These are phyloP conservation scores for Sycon ciliatum DNA, from an alignment of 37 sponge, comb jelly and placozoan genomes.

Conservation along the genomic window DNA sequence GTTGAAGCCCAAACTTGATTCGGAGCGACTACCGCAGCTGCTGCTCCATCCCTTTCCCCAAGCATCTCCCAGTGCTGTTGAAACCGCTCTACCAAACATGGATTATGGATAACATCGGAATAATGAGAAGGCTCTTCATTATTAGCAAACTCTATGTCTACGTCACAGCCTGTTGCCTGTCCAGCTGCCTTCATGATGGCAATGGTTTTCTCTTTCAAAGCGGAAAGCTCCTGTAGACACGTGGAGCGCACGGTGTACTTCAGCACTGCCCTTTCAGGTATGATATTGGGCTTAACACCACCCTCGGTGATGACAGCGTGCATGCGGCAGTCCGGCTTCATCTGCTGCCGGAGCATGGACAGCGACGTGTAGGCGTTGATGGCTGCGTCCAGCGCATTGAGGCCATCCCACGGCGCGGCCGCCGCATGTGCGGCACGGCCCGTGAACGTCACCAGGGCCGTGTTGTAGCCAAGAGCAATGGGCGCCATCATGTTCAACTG, in stretches of 20 bases:
- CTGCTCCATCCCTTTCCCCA: no score
- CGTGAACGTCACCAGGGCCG: slow-evolving; percentile 23
- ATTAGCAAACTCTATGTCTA: slow-evolving; percentile 30
- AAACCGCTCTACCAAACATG: no score
- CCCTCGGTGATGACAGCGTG: slow-evolving; percentile 75
- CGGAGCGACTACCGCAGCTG: no score
- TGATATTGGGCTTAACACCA: slow-evolving; percentile 68
- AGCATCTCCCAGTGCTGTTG: no score
- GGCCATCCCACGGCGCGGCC: slow-evolving; percentile 54
- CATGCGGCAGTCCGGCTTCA: slow-evolving; percentile 73
- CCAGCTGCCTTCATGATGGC: slow-evolving; percentile 61
- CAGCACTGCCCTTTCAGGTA: slow-evolving; percentile 45
- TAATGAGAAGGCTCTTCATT: background rate
- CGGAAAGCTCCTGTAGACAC: slow-evolving; percentile 27
- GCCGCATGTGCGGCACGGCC: slow-evolving; percentile 44
- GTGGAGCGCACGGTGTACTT: slow-evolving; percentile 52
- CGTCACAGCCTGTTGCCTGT: slow-evolving; percentile 54
- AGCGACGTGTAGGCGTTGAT: slow-evolving; percentile 70
- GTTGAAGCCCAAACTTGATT: slow-evolving; percentile 45
- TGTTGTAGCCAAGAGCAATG: slow-evolving; percentile 20
- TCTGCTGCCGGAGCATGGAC: slow-evolving; percentile 73
- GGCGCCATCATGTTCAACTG: slow-evolving; percentile 83
- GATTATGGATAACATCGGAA: no score
- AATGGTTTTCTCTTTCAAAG: slow-evolving; percentile 29
- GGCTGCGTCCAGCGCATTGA: slow-evolving; percentile 87